Percentiles rank a stretch among this genome's conserved stretches.
These are phyloP conservation scores for Siniperca obscura DNA, from an alignment of 2,797 vertebrate species.

Conservation along the genomic window DNA sequence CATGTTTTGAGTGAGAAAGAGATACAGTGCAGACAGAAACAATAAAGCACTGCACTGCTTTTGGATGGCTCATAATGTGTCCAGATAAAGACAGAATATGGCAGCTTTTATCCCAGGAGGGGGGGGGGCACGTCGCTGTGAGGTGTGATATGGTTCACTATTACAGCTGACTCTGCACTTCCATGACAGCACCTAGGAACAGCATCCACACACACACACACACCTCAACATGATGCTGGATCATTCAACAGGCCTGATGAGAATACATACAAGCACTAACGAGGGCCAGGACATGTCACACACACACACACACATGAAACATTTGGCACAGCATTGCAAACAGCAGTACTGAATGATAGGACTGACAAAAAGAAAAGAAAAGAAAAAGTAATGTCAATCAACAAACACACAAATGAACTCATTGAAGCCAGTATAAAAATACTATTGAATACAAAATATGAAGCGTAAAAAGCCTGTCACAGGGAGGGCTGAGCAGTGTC, in stretches of 20 bases:
- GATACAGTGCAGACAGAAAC: not conserved
- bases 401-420: not conserved
- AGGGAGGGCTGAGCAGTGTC: slow-evolving; percentile 14
- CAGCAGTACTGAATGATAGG: not conserved
- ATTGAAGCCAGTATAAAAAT: not conserved
- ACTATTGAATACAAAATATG: not conserved
- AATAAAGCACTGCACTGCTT: not conserved
- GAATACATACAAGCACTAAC: slow-evolving; percentile 18
- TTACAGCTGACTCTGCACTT: slow-evolving; percentile 61
- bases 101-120: slow-evolving; percentile 48
- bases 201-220: slow-evolving; percentile 4
- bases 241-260: slow-evolving; percentile 29
- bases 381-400: not conserved
- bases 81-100: slow-evolving; percentile 26
- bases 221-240: slow-evolving; percentile 23
- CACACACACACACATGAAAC: not conserved
- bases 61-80: slow-evolving; percentile 10
- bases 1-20: not conserved
- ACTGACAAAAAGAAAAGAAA: not conserved
- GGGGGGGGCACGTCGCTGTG: slow-evolving; percentile 3
- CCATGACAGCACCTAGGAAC: slow-evolving; percentile 39
- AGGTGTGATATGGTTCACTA: slow-evolving; percentile 13
- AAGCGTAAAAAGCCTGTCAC: not conserved
- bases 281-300: not conserved
- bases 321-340: not conserved